Evolutionary conservation across 2,888 invertebrate species (phyloP).

Genomic region (Morpho helenor): DNA sequence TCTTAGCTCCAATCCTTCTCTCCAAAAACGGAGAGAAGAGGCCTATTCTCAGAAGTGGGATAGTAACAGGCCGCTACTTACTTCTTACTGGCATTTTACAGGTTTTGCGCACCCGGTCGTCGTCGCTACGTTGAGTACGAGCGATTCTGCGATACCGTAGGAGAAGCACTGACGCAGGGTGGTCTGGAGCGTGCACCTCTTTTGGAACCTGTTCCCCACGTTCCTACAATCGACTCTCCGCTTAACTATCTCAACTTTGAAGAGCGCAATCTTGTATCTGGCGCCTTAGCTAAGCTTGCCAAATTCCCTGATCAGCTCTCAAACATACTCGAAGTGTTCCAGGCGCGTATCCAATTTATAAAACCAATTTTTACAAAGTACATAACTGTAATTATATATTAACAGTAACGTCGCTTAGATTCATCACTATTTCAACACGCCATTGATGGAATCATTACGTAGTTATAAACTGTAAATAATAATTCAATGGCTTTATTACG

Average conservation of each 20-base stretch:
- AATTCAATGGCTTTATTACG: no score
- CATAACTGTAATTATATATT: no score
- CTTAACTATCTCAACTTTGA: conserved; percentile 85
- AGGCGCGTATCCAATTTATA: conserved; percentile 48
- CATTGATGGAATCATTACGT: no score
- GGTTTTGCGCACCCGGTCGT: conserved; percentile 82
- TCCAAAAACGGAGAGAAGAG: no score
- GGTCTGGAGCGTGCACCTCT: conserved; percentile 84
- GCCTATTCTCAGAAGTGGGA: no score
- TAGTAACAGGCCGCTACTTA: no score
- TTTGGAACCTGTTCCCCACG: conserved; percentile 83
- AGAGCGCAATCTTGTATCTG: conserved; percentile 81
- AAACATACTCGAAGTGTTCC: conserved; percentile 84
- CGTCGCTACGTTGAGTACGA: conserved; percentile 82
- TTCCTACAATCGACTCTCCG: conserved; percentile 81
- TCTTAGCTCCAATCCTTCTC: no score
- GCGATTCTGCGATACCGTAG: conserved; percentile 83
- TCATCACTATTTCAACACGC: no score
- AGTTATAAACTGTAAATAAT: no score
- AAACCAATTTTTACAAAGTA: no score
- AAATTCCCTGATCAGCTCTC: conserved; percentile 82
- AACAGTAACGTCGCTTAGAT: no score
- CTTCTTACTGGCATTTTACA: conserved; percentile 33
- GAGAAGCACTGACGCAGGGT: conserved; percentile 83
- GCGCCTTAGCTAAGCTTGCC: conserved; percentile 84